A percentile compares a stretch with the other conserved stretches of the same genome.
Conservation (phyloP, 2,113 vertebrate genomes). For the Percina caprodes region DNA sequence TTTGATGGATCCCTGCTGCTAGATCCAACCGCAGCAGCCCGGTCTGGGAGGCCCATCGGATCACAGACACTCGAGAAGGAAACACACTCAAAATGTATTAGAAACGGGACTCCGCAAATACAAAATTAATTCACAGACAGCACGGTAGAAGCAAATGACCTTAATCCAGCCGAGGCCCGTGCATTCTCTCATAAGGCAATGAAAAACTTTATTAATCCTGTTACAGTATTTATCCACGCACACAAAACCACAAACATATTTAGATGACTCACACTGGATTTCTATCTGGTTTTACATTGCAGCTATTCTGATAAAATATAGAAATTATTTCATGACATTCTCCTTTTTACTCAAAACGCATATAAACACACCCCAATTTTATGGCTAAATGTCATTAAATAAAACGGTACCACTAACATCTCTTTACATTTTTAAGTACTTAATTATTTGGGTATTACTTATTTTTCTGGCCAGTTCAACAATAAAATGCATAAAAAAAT, state of each 20-base stretch:
- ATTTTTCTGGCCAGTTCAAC: not conserved
- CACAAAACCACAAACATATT: slow-evolving; percentile 7
- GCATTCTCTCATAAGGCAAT: not conserved
- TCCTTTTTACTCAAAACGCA: not conserved
- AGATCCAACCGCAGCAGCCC: slow-evolving; percentile 56
- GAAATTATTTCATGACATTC: not conserved
- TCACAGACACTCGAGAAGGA: slow-evolving; percentile 52
- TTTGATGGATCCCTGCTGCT: slow-evolving; percentile 77
- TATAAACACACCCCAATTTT: not conserved
- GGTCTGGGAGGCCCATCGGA: slow-evolving; percentile 62
- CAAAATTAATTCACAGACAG: slow-evolving; percentile 68
- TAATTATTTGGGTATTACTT: not conserved
- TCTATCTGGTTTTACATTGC: not conserved
- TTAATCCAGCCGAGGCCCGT: slow-evolving; percentile 40
- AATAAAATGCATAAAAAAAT: slow-evolving; percentile 4
- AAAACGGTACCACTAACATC: not conserved
- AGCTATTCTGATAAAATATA: not conserved
- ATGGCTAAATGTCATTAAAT: slow-evolving; percentile 5
- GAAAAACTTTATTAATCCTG: not conserved
- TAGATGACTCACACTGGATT: not conserved
- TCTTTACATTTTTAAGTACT: not conserved
- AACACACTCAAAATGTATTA: slow-evolving; percentile 68
- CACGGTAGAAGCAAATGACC: slow-evolving; percentile 53
- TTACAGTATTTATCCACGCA: not conserved
- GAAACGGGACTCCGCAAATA: slow-evolving; percentile 56